Base-by-base conservation (phyloP, 1,140 invertebrate species). In the Proctacanthus coquilletti region DNA sequence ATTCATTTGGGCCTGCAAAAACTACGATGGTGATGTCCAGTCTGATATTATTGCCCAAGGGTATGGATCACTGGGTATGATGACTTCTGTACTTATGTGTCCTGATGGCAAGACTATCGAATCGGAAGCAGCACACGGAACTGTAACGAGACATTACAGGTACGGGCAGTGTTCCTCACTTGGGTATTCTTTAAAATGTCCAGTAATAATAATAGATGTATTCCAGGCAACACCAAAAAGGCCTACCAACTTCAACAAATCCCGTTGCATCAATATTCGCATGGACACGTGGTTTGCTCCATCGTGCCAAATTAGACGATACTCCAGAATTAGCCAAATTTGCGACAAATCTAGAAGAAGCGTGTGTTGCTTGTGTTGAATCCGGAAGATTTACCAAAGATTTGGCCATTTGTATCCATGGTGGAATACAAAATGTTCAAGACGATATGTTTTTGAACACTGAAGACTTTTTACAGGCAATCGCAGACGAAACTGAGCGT, bases 1-100 rank as follows among this genome's bases (percentile, higher is more conserved):
- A n/a, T 89, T 89, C 62, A 79, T 91, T 2, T 91, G 85, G 85
- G 78, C 85, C 5, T 89, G 85, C 62, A 91, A 91, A 61, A 89
- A 91, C 55, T 91, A 91, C 56, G 86, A 91, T 53, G 86, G 86
- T 18, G 86, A 91, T 60, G 86, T 92, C 2, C 84, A 88, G 60
- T 87, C 82, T 2, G 87, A 92, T 58, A 74, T 85, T 42, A 78
- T 91, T 5, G 85, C 84, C 41, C 63, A 91, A 70, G 85, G 84
- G 51, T 81, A 77, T 54, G 76, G 86, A 17, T 89, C 85, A 2
- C 64, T 92, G 13, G 87, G 87, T 27, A 73, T 93, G 68, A 92
- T 93, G 87, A 89, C 86, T 2, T 89, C 84, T 44, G 86, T 92
- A 13, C 65, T 93, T 21, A 74, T 92, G 64, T 91, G 85, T 61